Evolutionary conservation across 35 echinoderm and acorn worm genomes (phyloP).

Genomic region (Apostichopus californicus): DNA sequence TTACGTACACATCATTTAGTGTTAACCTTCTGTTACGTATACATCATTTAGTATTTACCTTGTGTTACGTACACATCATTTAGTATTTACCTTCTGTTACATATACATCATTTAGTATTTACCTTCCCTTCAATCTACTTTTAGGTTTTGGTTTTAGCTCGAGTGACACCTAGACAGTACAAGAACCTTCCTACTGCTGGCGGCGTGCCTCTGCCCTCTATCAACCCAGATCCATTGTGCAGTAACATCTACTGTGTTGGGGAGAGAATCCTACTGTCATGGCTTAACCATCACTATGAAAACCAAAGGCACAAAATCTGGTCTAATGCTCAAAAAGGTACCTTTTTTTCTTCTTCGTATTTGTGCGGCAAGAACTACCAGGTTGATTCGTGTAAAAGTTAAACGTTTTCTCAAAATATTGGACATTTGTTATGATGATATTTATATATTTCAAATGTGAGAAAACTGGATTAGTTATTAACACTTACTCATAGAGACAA

Average conservation of each 20-base stretch:
- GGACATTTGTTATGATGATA: no score
- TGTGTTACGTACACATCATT: no score
- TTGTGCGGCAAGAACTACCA: not conserved
- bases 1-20: no score
- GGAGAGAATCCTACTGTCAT: constrained; percentile 88
- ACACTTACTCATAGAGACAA: no score
- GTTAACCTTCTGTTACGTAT: no score
- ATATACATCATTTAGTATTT: no score
- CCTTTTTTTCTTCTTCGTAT: not conserved
- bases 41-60: no score
- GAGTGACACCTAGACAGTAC: constrained; percentile 80
- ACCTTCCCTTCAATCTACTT: not conserved
- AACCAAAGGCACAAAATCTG: constrained; percentile 87
- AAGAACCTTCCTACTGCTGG: constrained; percentile 67
- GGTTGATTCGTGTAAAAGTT: no score
- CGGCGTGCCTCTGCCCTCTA: constrained; percentile 61
- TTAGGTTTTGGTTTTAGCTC: constrained; percentile 76
- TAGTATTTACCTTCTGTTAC: no score
- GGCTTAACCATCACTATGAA: constrained; percentile 98
- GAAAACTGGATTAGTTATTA: no score
- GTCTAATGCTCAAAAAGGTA: constrained; percentile 90
- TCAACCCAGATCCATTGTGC: constrained; percentile 91
- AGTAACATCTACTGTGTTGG: constrained; percentile 94
- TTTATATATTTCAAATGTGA: no score
- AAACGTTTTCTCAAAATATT: no score